A percentile compares a stretch with the other conserved stretches of the same genome.
phyloP scores from a whole-genome alignment of 2,888 invertebrate species.

The Eremobia ochroleuca region DNA sequence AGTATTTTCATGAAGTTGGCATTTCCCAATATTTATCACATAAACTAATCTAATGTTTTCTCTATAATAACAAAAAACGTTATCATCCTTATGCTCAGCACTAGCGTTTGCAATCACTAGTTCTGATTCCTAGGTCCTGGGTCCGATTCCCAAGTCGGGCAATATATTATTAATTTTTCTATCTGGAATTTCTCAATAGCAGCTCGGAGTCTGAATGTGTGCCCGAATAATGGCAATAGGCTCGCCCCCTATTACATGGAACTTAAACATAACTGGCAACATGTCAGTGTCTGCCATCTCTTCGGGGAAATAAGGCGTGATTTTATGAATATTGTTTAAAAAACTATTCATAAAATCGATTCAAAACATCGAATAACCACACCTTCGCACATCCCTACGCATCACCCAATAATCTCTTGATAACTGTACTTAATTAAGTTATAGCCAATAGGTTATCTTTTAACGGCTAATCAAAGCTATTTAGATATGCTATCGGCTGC shows the following conservation, averaged over 20 bases:
- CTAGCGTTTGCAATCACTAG: background rate
- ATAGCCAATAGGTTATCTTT: conserved; percentile 65
- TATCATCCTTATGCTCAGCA: background rate
- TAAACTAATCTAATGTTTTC: too few relatives aligned
- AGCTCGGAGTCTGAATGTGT: background rate
- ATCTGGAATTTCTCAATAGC: background rate
- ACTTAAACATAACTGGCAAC: too few relatives aligned
- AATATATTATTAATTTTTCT: background rate
- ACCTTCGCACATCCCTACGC: conserved; percentile 40
- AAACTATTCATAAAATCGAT: background rate
- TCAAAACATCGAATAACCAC: conserved; percentile 8
- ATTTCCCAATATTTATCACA: too few relatives aligned
- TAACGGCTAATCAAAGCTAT: conserved; percentile 65
- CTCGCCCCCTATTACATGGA: too few relatives aligned
- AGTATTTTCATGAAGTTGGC: background rate
- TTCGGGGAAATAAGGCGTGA: background rate
- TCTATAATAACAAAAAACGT: too few relatives aligned
- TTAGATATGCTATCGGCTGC: conserved; percentile 61
- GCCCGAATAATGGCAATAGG: background rate
- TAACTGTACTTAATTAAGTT: conserved; percentile 66
- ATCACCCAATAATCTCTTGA: conserved; percentile 52
- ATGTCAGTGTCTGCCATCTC: background rate
- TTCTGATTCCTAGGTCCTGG: background rate
- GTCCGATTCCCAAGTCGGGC: background rate
- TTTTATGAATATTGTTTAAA: background rate